Evolutionary conservation across 2,888 invertebrate genomes (phyloP), one percentile per base, ranked within the genome.

Genomic region (Caenorhabditis sp.): DNA sequence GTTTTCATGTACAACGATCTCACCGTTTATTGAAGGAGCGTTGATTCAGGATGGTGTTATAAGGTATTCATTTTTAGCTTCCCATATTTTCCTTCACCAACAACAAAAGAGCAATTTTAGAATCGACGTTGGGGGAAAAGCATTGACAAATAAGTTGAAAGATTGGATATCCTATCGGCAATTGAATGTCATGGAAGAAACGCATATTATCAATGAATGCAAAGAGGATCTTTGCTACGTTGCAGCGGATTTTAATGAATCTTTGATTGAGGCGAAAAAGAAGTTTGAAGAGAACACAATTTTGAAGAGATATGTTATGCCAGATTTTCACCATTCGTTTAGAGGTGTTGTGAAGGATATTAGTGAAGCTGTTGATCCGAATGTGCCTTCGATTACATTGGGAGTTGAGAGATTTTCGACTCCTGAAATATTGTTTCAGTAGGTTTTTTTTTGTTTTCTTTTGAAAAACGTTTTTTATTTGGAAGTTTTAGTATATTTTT

Each of bases 191-290:
- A 95, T 97, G 27, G 81, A 81, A 53, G 82, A 83, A 59, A 83
- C 82, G 0, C 73, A 76, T 59, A 81, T 83, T 25, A 72, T 83
- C 14, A 80, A 99, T 89, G 97, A 99, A 90, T 93, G 93, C 0
- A 99, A 99, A 89, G 99, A 99, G 89, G 97, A 99, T 88, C 92
- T 93, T 0, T 97, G 97, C 88, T 99, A 92, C 90, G 95, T 97
- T 0, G 93, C 96, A 0, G 90, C 91, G 80, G 91, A 97, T 87
- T 95, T 95, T 85, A 91, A 91, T 84, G 90, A 90, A 23, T 95
- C 96, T 83, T 92, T 95, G 92, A 91, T 91, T 67, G 91, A 67
- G 12, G 59, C 75, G 17, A 76, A 65, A 4, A 73, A 69, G 38
- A 43, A 61, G 20, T 65, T 59, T 38, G 59, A 54, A 8, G 66